phyloP scores from a whole-genome alignment of 2,797 vertebrate genomes.

The Columba guinea region DNA sequence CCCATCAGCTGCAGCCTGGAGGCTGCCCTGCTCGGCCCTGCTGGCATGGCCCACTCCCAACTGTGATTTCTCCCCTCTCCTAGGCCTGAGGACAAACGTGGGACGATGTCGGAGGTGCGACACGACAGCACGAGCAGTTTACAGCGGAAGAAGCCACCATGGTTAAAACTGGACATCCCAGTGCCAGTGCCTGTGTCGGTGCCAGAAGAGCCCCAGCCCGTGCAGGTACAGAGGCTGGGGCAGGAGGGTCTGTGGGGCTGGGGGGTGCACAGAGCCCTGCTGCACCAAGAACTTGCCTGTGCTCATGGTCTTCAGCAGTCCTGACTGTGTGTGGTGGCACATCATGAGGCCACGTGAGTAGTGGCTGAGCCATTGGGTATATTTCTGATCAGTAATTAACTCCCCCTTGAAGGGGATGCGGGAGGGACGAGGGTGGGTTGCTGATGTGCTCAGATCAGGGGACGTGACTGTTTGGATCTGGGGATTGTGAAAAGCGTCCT shows the following conservation, averaged over 20 bases:
- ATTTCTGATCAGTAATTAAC: not conserved
- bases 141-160: constrained; percentile 97
- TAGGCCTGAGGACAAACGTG: constrained; percentile 79
- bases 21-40: not conserved
- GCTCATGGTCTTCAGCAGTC: not conserved
- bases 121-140: constrained; percentile 95
- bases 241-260: not conserved
- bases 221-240: constrained; percentile 80
- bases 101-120: constrained; percentile 88
- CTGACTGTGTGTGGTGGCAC: not conserved
- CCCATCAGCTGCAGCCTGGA: not conserved
- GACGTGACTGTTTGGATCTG: not conserved
- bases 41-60: not conserved
- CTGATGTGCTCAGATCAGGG: not conserved
- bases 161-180: constrained; percentile 95
- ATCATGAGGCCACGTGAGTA: not conserved
- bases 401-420: not conserved
- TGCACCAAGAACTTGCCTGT: not conserved
- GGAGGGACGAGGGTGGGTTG: not conserved
- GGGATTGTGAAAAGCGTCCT: not conserved
- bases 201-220: constrained; percentile 85
- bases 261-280: not conserved
- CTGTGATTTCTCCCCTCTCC: constrained; percentile 11
- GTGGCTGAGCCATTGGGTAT: not conserved
- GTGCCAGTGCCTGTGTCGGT: constrained; percentile 54